Percentiles rank a stretch among this genome's conserved stretches.
These are phyloP conservation scores for Galerucella calmariensis DNA, from an alignment of 2,888 invertebrate genomes.

Conservation along the genomic window DNA sequence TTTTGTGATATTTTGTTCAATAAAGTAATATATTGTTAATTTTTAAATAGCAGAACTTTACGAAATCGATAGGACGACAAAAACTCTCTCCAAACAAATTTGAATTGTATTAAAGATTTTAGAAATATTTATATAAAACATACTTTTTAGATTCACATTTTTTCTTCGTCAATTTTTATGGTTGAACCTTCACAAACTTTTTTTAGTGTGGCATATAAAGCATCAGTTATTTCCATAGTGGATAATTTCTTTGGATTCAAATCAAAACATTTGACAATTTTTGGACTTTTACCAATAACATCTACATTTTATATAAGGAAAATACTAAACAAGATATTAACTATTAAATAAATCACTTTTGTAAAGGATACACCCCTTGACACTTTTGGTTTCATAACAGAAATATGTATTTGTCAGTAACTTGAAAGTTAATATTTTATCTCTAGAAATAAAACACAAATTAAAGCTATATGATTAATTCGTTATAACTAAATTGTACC, in stretches of 20 bases:
- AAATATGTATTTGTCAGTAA: slow-evolving; percentile 36
- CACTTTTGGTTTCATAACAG: slow-evolving; percentile 17
- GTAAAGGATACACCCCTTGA: slow-evolving; percentile 43
- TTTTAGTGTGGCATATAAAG: slow-evolving; percentile 20
- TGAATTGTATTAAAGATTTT: no score
- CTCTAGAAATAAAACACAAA: slow-evolving; percentile 28
- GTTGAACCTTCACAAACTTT: not conserved
- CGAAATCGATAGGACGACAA: no score
- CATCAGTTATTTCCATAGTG: slow-evolving; percentile 28
- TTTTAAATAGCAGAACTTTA: no score
- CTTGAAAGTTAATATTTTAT: slow-evolving; percentile 36
- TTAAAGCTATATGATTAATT: not conserved
- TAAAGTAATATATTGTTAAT: not conserved
- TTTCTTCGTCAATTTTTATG: not conserved
- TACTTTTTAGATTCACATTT: not conserved
- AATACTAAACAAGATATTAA: not conserved
- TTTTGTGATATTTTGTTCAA: slow-evolving; percentile 1
- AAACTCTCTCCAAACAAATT: no score
- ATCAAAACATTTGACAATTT: slow-evolving; percentile 28
- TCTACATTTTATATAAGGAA: slow-evolving; percentile 37
- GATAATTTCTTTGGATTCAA: slow-evolving; percentile 28
- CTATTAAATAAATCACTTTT: not conserved
- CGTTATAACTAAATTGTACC: not conserved
- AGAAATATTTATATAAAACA: not conserved
- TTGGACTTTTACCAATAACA: slow-evolving; percentile 24